A percentile compares a stretch with the other conserved stretches of the same genome.
These are phyloP conservation scores for Smittia aterrima DNA, from an alignment of 2,888 invertebrate genomes.

Conservation along the genomic window DNA sequence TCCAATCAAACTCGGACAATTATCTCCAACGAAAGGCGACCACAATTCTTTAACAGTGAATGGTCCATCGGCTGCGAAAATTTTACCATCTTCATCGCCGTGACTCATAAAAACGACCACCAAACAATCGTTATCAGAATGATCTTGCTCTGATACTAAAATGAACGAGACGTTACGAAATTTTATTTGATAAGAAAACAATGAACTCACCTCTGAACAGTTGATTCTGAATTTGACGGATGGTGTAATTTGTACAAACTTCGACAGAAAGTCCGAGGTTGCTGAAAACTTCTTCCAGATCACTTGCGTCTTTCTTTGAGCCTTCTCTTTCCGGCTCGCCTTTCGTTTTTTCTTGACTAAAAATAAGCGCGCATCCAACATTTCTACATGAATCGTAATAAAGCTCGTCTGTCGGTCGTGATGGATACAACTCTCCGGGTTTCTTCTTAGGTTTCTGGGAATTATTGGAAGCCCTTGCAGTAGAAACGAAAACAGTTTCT, in stretches of 20 bases:
- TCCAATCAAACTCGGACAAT: conserved; percentile 60
- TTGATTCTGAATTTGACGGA: too few species aligned
- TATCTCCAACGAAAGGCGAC: conserved; percentile 60
- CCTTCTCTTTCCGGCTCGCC: not conserved
- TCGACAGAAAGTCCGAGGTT: conserved; percentile 9
- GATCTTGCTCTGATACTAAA: conserved; percentile 56
- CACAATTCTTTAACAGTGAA: conserved; percentile 62
- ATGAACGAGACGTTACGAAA: conserved; percentile 39
- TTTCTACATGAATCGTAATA: conserved; percentile 27
- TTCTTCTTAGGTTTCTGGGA: too few species aligned
- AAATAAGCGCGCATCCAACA: conserved; percentile 17
- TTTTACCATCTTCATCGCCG: conserved; percentile 59
- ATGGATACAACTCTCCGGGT: conserved; percentile 7
- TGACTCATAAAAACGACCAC: conserved; percentile 63
- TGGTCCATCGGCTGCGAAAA: conserved; percentile 60
- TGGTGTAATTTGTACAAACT: too few species aligned
- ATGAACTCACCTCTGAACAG: not conserved
- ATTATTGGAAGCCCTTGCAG: not conserved
- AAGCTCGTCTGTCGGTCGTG: conserved; percentile 1
- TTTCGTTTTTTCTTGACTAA: conserved; percentile 1
- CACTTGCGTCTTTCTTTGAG: conserved; percentile 1
- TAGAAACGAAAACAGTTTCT: not conserved
- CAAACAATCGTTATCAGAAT: conserved; percentile 61
- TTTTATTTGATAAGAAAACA: not conserved
- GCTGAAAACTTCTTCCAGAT: not conserved